Evolutionary conservation across 2,888 invertebrate genomes (phyloP).

Genomic region (Oegoconia quadripuncta): DNA sequence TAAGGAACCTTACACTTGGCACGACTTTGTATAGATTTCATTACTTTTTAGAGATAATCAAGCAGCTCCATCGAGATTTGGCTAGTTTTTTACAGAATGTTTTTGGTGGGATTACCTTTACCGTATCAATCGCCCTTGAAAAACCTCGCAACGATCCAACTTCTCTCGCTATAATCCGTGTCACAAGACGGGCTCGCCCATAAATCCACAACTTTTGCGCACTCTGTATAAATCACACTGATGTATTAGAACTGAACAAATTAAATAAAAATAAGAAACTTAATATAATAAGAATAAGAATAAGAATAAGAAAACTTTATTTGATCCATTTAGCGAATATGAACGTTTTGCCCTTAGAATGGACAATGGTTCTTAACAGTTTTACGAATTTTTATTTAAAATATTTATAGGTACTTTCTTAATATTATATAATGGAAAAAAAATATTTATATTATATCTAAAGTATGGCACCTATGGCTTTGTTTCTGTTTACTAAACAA

Average conservation of each 20-base stretch:
- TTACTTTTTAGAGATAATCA: no score
- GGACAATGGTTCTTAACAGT: no score
- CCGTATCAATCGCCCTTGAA: background rate
- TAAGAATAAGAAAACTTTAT: background rate
- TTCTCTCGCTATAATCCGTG: constrained; percentile 8
- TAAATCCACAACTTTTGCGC: constrained; percentile 24
- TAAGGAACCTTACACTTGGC: no score
- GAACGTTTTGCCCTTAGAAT: background rate
- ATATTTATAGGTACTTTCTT: background rate
- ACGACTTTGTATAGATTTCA: no score
- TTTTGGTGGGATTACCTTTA: no score
- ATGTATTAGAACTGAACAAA: constrained; percentile 22
- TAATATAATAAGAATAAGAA: background rate
- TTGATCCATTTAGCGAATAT: no score
- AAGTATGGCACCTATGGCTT: no score
- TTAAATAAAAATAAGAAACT: constrained; percentile 26
- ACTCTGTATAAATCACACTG: constrained; percentile 24
- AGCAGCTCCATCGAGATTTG: no score
- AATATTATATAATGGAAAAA: background rate
- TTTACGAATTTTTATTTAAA: background rate
- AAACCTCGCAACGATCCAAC: background rate
- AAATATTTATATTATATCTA: no score
- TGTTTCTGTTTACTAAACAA: no score
- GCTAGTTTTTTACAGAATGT: no score
- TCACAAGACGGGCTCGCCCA: constrained; percentile 14